Base-by-base conservation (phyloP, 2,797 vertebrate species). In the Phalanger gymnotis region DNA sequence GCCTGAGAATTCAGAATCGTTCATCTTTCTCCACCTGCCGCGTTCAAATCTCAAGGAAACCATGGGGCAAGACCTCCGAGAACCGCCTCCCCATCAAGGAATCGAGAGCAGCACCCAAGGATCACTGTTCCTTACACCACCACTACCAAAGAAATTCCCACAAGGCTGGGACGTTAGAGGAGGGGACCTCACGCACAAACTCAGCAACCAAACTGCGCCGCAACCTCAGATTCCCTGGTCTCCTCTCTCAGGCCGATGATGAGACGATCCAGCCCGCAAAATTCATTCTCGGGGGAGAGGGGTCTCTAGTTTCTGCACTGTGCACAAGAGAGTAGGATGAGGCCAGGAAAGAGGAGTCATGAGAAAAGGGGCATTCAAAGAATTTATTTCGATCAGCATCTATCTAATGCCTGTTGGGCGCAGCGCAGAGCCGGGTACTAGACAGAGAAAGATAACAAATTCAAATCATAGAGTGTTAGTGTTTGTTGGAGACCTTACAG, bases 221-320 rank as follows among this genome's bases (percentile, higher is more conserved):
- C 73, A 51, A 51, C 40, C 73, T 51, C 73, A 11, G 22, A 87
- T 47, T 87, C 19, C 22, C 40, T 11, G 73, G 22, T 22, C 40
- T 51, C 22, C 0, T 25, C n/a, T 0, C n/a, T 81, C 19, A 40
- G 66, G n/a, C n/a, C 40, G n/a, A 40, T 5, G n/a, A 16, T 47
- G 66, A 73, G 58, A 61, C 31, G 30, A 61, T 4, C 31, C 31
- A 61, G 58, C 28, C 57, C 12, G 51, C 51, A 25, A 31, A 14
- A 52, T 51, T 61, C 57, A 52, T 52, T 27, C 91, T 94, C 95
- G 66, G 94, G 96, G 97, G 97, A 95, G 93, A 91, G 95, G 47
- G 95, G 94, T 96, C 96, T 95, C 96, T 94, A 95, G 96, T 96
- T 94, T 94, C 95, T 93, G 95, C 93, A 94, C 94, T 91, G 94